Evolutionary conservation across 2,888 invertebrate genomes (phyloP), one percentile per base, ranked within the genome.

Genomic region (Andricus curvator): DNA sequence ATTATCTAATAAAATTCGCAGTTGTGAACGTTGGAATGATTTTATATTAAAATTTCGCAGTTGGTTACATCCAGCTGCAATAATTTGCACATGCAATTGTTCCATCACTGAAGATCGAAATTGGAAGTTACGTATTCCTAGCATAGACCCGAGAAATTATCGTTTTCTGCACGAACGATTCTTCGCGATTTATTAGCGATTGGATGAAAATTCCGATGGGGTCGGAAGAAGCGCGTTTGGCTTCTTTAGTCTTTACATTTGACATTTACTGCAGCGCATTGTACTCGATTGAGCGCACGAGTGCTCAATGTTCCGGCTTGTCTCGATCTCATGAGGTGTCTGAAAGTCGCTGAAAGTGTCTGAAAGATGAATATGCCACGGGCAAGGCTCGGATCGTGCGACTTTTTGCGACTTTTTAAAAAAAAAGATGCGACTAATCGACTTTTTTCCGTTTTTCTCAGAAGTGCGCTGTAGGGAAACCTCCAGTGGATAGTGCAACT

Each of bases 251-350:
- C 51, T 74, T 60, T 74, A 56, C 74, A 74, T 74, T 74, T 74
- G 74, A 74, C 74, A 74, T 74, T 74, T 74, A 74, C 56, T 74
- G 56, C 51, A 20, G 51, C 56, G 56, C 74, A 74, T 74, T 74
- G 70, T 74, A 68, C 22, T 68, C 41, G n/a, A 22, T 68, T 51
- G 20, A 74, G 70, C 29, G 51, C 22, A 44, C 22, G 67, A 68
- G 67, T 37, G 41, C 13, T 67, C 67, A 67, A 67, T 67, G 67
- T 67, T 67, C n/a, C 48, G 48, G 68, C 68, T 44, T 68, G 68
- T 68, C 51, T 74, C 74, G 22, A 74, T 74, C 56, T 44, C n/a
- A 51, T 29, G 56, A 33, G 70, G 9, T 29, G 29, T 48, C 44
- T 48, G 22, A 33, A 20, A 74, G 48, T 74, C 33, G 29, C 48